Conservation (phyloP, 2,113 vertebrate species). For the Saimiri boliviensis region DNA sequence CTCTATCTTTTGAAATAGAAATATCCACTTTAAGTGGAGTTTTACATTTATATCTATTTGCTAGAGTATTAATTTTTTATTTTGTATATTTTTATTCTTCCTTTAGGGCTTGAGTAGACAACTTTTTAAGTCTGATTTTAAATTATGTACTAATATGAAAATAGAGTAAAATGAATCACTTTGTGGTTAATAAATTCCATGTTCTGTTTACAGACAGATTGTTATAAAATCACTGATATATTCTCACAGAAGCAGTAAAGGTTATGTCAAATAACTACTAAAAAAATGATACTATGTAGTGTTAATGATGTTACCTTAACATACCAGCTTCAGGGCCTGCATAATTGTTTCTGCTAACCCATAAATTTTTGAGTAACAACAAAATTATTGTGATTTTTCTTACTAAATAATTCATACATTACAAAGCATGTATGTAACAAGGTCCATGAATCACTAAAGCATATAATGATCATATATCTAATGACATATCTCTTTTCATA, state of each 20-base stretch:
- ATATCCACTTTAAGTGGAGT: conserved; percentile 13
- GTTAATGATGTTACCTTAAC: conserved; percentile 78
- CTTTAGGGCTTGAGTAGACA: conserved; percentile 25
- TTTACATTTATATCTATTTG: conserved; percentile 33
- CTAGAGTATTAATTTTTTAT: not conserved
- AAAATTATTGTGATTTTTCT: conserved; percentile 91
- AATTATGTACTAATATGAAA: conserved; percentile 45
- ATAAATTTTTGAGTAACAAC: conserved; percentile 93
- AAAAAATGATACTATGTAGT: conserved; percentile 50
- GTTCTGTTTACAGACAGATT: conserved; percentile 60
- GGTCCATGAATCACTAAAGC: conserved; percentile 85
- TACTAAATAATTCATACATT: conserved; percentile 92
- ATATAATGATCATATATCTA: conserved; percentile 78
- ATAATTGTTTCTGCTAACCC: conserved; percentile 94
- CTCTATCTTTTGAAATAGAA: conserved; percentile 42
- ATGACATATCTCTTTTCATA: conserved; percentile 79
- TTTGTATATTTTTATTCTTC: not conserved
- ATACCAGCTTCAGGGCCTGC: conserved; percentile 88
- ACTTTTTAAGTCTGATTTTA: conserved; percentile 62
- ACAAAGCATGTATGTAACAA: conserved; percentile 81
- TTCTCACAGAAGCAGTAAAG: conserved; percentile 20
- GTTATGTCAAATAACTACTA: conserved; percentile 66
- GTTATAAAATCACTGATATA: conserved; percentile 66
- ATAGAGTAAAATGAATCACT: conserved; percentile 55
- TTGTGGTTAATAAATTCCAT: conserved; percentile 56